phyloP scores from a whole-genome alignment of 2,888 invertebrate genomes.

The Heliconius sara region DNA sequence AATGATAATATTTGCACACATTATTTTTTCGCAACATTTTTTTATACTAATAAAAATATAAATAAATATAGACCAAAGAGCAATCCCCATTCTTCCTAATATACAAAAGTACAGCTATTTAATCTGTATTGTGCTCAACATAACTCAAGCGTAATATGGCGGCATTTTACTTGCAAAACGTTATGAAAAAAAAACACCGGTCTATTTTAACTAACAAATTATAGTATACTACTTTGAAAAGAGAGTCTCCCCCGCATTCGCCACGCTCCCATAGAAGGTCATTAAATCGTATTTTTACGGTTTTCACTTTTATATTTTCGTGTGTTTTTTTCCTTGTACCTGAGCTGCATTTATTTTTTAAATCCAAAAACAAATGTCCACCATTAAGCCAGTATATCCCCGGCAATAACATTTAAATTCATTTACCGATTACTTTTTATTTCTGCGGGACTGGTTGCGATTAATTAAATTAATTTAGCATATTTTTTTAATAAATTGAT shows the following conservation, averaged over 20 bases:
- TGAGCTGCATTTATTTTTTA: constrained; percentile 33
- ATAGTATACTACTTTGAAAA: constrained; percentile 24
- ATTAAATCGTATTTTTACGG: constrained; percentile 43
- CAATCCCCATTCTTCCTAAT: neutral
- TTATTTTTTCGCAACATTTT: neutral
- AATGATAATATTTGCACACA: neutral
- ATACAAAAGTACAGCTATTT: neutral
- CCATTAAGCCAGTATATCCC: constrained; percentile 33
- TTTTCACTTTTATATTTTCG: constrained; percentile 35
- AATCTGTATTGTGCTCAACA: neutral
- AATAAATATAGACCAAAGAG: neutral
- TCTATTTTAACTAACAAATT: constrained; percentile 36
- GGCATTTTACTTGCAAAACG: constrained; percentile 23
- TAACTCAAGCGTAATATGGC: constrained; percentile 12
- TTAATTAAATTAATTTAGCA: constrained; percentile 23
- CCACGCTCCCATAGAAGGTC: constrained; percentile 31
- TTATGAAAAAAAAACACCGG: constrained; percentile 11
- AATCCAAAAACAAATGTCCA: constrained; percentile 37
- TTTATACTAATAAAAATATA: neutral
- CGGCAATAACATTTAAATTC: constrained; percentile 36
- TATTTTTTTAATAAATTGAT: neutral
- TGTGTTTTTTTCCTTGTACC: constrained; percentile 26
- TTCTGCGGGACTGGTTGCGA: constrained; percentile 22
- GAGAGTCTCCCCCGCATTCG: constrained; percentile 30
- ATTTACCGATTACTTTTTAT: constrained; percentile 35